Base-by-base conservation (phyloP, 35 echinoderm and acorn worm species). In the Chiridota heheva region DNA sequence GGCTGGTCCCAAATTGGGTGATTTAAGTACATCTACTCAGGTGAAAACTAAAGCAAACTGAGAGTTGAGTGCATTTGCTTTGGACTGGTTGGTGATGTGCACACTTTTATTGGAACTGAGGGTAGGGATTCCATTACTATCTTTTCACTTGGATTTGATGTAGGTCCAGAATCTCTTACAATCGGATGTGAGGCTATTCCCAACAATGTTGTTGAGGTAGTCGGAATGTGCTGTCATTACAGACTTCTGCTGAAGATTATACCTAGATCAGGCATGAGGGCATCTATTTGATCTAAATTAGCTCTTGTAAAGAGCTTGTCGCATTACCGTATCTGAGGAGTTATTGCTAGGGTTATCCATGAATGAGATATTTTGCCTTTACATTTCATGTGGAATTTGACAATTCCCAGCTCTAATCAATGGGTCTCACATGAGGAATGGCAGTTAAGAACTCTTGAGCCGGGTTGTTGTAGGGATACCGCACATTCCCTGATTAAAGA, bases 131-230 rank as follows among this genome's bases (percentile, higher is more conserved):
- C 83, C 69, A 40, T 51, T 0, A 28, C 3, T 29, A 8, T 76
- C 58, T 61, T 34, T 70, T 8, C 47, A 47, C 36, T 86, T 75
- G 17, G 69, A 75, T 66, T 88, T 88, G 10, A 88, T 41, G 63
- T 80, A 88, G 13, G 37, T 44, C 73, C 85, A 88, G 36, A 70
- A 87, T 16, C 60, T 65, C 41, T 79, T 80, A 7, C 69, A 70
- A 44, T 78, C 60, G 3, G 61, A 17, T 73, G 64, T 58, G 36
- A 77, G 18, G 48, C 35, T 73, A 1, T 7, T 1, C 36, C 51
- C 58, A 15, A 81, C 39, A 45, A 83, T 20, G 34, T 83, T 44
- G 33, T 69, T 62, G 15, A 83, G 12, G 81, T 70, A 81, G 29
- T 65, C 17, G 4, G 4, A 15, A 42, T 64, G 41, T 8, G 77